Conservation (phyloP, 2,888 invertebrate species). For the Scaptomyza polygonia region DNA sequence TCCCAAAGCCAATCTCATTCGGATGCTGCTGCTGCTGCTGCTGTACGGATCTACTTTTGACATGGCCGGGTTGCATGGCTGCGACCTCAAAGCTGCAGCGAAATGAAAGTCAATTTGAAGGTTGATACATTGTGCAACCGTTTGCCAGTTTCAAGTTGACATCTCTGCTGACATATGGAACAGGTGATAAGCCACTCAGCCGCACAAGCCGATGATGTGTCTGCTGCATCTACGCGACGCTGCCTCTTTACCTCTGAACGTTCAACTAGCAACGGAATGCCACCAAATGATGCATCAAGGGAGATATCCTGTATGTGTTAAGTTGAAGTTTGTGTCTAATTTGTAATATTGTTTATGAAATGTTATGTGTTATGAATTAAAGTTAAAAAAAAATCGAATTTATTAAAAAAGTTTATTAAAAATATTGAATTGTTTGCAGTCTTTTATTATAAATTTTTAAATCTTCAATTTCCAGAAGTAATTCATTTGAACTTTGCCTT, state of each 20-base stretch:
- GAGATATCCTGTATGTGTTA: neutral
- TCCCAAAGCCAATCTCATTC: conserved; percentile 4
- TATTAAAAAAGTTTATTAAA: too few relatives aligned
- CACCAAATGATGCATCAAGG: neutral
- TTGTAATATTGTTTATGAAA: too few relatives aligned
- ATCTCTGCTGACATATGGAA: conserved; percentile 65
- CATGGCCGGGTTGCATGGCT: conserved; percentile 32
- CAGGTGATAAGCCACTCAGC: conserved; percentile 73
- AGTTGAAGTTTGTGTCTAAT: too few relatives aligned
- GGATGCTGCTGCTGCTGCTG: conserved; percentile 10
- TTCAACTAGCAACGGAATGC: neutral
- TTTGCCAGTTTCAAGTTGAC: conserved; percentile 51
- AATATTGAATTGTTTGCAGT: too few relatives aligned
- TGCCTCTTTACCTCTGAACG: neutral
- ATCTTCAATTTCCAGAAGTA: too few relatives aligned
- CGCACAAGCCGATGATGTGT: conserved; percentile 60
- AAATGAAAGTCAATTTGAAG: conserved; percentile 76
- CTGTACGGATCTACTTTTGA: conserved; percentile 13
- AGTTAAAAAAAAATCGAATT: too few relatives aligned
- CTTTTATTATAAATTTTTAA: too few relatives aligned
- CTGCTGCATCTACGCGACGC: conserved; percentile 21
- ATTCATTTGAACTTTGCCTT: neutral
- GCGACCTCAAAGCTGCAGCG: conserved; percentile 74
- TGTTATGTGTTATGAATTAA: too few relatives aligned
- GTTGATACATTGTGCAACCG: conserved; percentile 70